Base-by-base conservation (phyloP, 2,797 vertebrate species). In the Siniperca scherzeri region DNA sequence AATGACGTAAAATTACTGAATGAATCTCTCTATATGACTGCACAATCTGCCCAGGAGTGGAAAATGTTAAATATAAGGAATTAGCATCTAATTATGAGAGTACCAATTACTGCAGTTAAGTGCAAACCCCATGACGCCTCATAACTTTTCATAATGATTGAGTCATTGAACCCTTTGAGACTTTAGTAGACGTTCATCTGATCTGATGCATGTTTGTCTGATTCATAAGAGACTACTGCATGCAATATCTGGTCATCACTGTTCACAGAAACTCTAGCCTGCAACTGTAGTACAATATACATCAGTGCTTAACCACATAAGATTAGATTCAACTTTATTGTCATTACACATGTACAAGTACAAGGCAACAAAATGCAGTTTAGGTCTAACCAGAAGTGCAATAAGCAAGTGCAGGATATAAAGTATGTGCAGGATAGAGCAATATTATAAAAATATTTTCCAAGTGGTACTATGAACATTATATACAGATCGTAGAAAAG, bases 1-100 rank as follows among this genome's bases (percentile, higher is more conserved):
- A 62, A 33, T 12, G 27, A 48, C 27, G 12, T 16, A 44, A 17
- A 42, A 42, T 11, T 30, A 57, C 16, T 9, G 10, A 25, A 25
- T 8, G 50, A 44, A 11, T 56, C 27, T 33, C 10, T 61, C 30
- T 11, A 2, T 2, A 42, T 1, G 10, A 46, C 48, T 30, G n/a
- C 25, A 66, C 52, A 27, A 36, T 30, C 25, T 60, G 7, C 42
- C 59, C 16, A 30, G 42, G 33, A 61, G 70, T 27, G 12, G 5
- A 65, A 69, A 55, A 70, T 42, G 69, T 74, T 65, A 48, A 33
- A 42, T 38, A 56, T 17, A n/a, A 50, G 19, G 55, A 71, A 73
- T 84, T 60, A 78, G 66, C 16, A 55, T 64, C 19, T 59, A 44
- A 79, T 78, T 65, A 78, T 52, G 33, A 42, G 5, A 64, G 22